Conservation (phyloP, 2,797 vertebrate genomes). For the Taenioides sp. region DNA sequence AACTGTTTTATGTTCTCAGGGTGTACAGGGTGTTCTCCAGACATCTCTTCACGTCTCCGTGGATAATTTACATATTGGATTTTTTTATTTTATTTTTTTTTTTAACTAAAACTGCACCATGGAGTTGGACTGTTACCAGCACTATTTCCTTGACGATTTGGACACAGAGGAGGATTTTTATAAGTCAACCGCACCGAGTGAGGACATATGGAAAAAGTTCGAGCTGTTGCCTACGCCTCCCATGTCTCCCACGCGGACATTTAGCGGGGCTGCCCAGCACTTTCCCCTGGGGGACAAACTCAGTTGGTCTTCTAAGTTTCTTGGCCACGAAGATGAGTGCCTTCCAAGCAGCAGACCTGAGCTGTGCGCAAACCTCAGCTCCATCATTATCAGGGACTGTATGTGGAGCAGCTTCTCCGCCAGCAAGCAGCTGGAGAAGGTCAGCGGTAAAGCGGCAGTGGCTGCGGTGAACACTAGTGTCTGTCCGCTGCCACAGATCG, state of each 20-base stretch:
- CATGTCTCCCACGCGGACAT: constrained; percentile 82
- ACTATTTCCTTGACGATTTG: constrained; percentile 88
- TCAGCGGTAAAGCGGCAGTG: constrained; percentile 76
- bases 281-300: constrained; percentile 73
- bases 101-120: constrained; percentile 67
- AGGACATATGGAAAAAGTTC: constrained; percentile 99
- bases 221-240: constrained; percentile 92
- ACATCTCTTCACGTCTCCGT: constrained; percentile 11
- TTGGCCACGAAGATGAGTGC: constrained; percentile 82
- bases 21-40: constrained; percentile 34
- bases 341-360: constrained; percentile 75
- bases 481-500: constrained; percentile 45
- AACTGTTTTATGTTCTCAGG: constrained; percentile 35
- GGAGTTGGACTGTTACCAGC: constrained; percentile 88
- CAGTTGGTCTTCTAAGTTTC: constrained; percentile 73
- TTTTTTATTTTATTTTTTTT: constrained; percentile 35
- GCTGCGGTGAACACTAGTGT: constrained; percentile 47
- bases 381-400: constrained; percentile 93
- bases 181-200: constrained; percentile 92
- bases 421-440: constrained; percentile 89
- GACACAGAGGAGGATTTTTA: constrained; percentile 91
- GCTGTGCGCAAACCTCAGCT: constrained; percentile 87
- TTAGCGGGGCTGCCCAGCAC: constrained; percentile 60
- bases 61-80: constrained; percentile 19
- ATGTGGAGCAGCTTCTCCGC: constrained; percentile 98